Base-by-base conservation (phyloP, 35 echinoderm and acorn worm species). In the Hemicentrotus pulcherrimus region DNA sequence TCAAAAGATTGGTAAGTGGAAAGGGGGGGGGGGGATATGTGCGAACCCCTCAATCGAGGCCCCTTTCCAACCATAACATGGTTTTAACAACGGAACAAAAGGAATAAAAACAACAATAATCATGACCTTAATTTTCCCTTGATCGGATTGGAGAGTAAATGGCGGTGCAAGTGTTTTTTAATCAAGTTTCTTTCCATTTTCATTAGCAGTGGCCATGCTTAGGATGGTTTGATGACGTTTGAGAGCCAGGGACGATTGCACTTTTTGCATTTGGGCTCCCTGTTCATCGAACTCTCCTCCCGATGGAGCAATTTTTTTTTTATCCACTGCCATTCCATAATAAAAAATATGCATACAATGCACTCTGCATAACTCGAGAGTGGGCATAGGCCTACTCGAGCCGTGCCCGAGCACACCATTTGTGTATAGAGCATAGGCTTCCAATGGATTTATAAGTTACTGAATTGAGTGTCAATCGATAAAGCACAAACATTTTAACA, bases 301-400 rank as follows among this genome's bases (percentile, higher is more conserved):
- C 52, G 22, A 78, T 78, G 19, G 65, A 78, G 65, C 65, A 78
- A 28, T 78, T 28, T 22, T 28, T 78, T 78, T 59, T 78, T 28
- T 78, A 78, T 59, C 65, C 65, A n/a, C 35, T 78, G 6, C 28
- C 65, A 28, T 78, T 78, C 65, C 65, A 78, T 22, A 78, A 78
- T 78, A n/a, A 78, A 55, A 78, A 78, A 78, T 78, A 78, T 78
- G 65, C 65, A 78, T 78, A 78, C 65, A 78, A 78, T 78, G 65
- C 65, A 28, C 65, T 24, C 61, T 71, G 61, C 16, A n/a, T 55
- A 55, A 55, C 50, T 55, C 11, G 22, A 78, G 65, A 28, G 24
- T 78, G 65, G 18, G 65, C 24, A 28, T 78, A 78, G 22, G 65
- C 50, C 50, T 10, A 78, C 19, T 6, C 28, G 24, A 16, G 9